Base-by-base conservation (phyloP, 2,888 invertebrate species). In the Agonopterix subpropinquella region DNA sequence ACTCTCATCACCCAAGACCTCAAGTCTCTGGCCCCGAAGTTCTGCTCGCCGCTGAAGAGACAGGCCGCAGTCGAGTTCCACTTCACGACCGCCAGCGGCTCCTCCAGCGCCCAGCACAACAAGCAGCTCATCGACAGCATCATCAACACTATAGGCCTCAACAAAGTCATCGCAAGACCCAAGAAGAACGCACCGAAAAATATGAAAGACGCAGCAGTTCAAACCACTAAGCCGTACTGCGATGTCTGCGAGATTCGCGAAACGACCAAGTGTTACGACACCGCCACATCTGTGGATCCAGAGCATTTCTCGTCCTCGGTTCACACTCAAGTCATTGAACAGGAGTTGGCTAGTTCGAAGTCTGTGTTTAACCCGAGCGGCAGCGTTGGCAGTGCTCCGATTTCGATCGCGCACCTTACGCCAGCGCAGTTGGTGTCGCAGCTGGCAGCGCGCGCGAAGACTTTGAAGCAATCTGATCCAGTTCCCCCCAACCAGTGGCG, bases 381-480 rank as follows among this genome's bases (percentile, higher is more conserved):
- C 1, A 76, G 80, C 56, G 58, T 71, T 11, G 60, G 70, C 2
- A 70, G 77, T 36, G 75, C 77, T 28, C 70, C 81, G 1, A 79
- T 88, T 51, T 88, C 88, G 4, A 84, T 88, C 46, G 77, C 86
- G 11, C 88, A 88, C 50, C 66, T 88, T 58, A 88, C 88, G 10
- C 86, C 88, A 2, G 88, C 88, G 36, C 88, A 88, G 59, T 62
- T 88, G 49, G 86, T 88, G 48, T 86, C 85, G 0, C 88, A 86
- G 63, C 58, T 87, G 43, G 86, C 85, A 18, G 87, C 87, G 8
- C 77, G 86, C 28, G 88, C 88, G 54, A 88, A 87, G 66, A 81
- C 85, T 1, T 52, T 87, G 58, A 80, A 85, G 60, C 77, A 85
- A 44, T 49, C 66, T 1, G 78, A 80, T 1, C 58, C 65, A 0